Conservation (phyloP, 2,113 vertebrate genomes). For the Thalassarche chlororhynchos region DNA sequence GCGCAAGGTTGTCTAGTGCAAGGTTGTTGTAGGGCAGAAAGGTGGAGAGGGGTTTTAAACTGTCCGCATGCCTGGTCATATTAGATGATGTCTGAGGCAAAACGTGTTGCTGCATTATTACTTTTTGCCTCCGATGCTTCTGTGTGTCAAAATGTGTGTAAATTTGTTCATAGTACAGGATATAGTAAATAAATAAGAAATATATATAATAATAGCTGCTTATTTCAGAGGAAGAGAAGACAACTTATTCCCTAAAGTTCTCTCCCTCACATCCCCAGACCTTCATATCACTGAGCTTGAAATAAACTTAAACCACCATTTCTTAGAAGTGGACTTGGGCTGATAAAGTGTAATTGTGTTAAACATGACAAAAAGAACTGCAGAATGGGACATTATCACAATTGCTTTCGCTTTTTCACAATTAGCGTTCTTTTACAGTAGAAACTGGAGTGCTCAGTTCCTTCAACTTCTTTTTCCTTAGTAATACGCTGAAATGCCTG, state of each 20-base stretch:
- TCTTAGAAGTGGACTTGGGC: not conserved
- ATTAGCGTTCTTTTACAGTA: not conserved
- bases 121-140: not conserved
- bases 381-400: not conserved
- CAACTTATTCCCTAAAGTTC: not conserved
- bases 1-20: not conserved
- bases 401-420: not conserved
- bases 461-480: not conserved
- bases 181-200: not conserved
- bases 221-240: not conserved
- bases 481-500: not conserved
- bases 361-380: not conserved
- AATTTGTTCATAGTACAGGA: not conserved
- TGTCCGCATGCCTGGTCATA: not conserved
- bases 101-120: not conserved
- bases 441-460: not conserved
- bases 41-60: not conserved
- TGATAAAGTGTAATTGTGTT: not conserved
- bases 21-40: not conserved
- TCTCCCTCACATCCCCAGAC: not conserved
- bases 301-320: not conserved
- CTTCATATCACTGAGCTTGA: not conserved
- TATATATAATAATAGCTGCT: not conserved
- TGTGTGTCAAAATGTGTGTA: not conserved
- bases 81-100: not conserved